Percentiles rank a stretch among this genome's conserved stretches.
Evolutionary conservation across 2,113 vertebrate species (phyloP).

Genomic region (Corapipo altera): DNA sequence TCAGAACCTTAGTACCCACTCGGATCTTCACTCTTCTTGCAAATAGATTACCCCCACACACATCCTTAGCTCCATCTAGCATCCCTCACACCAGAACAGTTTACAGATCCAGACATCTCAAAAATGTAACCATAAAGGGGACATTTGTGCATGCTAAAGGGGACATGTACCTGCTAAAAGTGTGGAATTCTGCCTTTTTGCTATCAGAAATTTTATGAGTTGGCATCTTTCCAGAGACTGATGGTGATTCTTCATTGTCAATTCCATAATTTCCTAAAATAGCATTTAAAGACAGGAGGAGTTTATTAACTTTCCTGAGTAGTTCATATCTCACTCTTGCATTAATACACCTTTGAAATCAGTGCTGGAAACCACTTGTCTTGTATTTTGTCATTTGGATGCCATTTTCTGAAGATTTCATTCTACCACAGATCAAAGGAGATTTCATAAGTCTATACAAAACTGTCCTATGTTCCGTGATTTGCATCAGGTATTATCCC

Average conservation of each 20-base stretch:
- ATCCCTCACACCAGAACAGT: not conserved
- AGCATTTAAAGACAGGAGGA: slow-evolving; percentile 28
- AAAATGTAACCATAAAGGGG: not conserved
- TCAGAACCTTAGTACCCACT: not conserved
- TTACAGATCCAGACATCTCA: not conserved
- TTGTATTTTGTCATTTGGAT: not conserved
- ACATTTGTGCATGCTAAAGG: not conserved
- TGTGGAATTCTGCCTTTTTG: slow-evolving; percentile 59
- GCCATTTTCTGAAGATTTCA: not conserved
- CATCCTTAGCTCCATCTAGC: not conserved
- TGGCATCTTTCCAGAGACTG: slow-evolving; percentile 66
- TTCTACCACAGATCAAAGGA: not conserved
- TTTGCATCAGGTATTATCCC: not conserved
- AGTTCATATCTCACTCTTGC: rapidly evolving
- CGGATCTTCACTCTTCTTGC: not conserved
- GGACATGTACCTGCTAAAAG: slow-evolving; percentile 76
- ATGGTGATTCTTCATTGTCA: slow-evolving; percentile 79
- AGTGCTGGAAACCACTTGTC: not conserved
- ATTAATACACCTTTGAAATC: not conserved
- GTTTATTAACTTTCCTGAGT: not conserved
- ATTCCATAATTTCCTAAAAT: slow-evolving; percentile 74
- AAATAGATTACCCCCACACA: not conserved
- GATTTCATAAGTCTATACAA: not conserved
- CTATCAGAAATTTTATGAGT: slow-evolving; percentile 12
- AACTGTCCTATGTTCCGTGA: not conserved